Base-by-base conservation (phyloP, 2,888 invertebrate species). In the Acrobasis suavella region DNA sequence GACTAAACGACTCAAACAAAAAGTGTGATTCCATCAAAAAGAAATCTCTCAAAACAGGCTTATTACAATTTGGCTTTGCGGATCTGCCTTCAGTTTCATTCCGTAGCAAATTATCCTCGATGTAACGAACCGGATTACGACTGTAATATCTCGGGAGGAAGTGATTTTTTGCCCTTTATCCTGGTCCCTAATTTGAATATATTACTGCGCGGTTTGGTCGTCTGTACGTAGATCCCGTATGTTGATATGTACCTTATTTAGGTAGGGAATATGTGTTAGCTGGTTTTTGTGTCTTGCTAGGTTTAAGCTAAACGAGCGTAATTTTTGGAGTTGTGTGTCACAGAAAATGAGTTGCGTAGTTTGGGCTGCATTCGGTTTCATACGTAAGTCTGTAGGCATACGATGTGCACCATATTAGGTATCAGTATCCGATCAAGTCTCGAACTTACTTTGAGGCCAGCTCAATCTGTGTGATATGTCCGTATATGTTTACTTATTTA, bases 1-100 rank as follows among this genome's bases (percentile, higher is more conserved):
- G 38, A 54, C 14, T 15, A 42, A 56, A 56, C 22, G 81, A 78
- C 73, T 72, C 67, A 70, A 79, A 85, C 42, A 56, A 9, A 50
- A 38, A 50, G 50, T 38, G 50, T 60, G 85, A 85, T 85, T 86
- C 80, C 83, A 85, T 87, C 80, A 83, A 80, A 83, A 74, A 74
- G 75, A 59, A 70, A 67, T 52, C 63, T 52, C 50, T 54, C 50
- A 46, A 60, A 60, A 62, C 22, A 50, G 56, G 9, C 55, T 39
- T 59, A 62, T 67, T 67, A 62, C 62, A 63, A 67, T 67, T 67
- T 65, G 58, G 58, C 62, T 63, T 65, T 54, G 50, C 60, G 52
- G 50, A 60, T 60, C 60, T 64, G 60, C 62, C 61, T 59, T 15
- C 37, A 42, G 55, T 50, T 49, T 60, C 60, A 64, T 63, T 67